Base-by-base conservation (phyloP, 2,113 vertebrate species). In the Thoracochromis brauschi region DNA sequence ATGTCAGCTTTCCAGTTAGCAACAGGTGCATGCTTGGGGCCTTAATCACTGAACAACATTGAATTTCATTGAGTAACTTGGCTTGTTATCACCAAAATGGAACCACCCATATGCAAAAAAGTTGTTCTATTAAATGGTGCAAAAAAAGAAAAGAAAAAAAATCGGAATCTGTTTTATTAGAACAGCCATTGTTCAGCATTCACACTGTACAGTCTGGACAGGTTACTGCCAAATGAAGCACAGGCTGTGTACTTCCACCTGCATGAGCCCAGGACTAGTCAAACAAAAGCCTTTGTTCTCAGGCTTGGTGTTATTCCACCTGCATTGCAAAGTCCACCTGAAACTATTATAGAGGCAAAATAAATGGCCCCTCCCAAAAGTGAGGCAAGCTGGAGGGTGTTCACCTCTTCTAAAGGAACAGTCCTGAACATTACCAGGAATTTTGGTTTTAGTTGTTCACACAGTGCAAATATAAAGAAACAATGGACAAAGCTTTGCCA, bases 271-370 rank as follows among this genome's bases (percentile, higher is more conserved):
- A 82, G 80, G 51, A 57, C 60, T 21, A 33, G 42, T 85, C 31
- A 87, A 91, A 95, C 93, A 94, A 94, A 89, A 83, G 89, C 79
- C 93, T 93, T 95, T 95, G 94, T 95, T 92, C 89, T 86, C 51
- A 5, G 40, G 49, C 47, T 29, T n/a, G 10, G 78, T 87, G 83
- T 80, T 81, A 9, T 83, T 91, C 57, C 86, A 93, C 90, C 93
- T 89, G 89, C 87, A 73, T 80, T 47, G 73, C 81, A 71, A 81
- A 84, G 86, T 91, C 85, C 89, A 92, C 90, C 90, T 93, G 90
- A 91, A 87, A 82, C 90, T 54, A 68, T 54, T 45, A 91, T 89
- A 57, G 60, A 86, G 92, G 90, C 83, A 86, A 92, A 93, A 92
- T 71, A 93, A 89, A 80, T 8, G 17, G 68, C 85, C 60, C 47